Evolutionary conservation across 2,888 invertebrate species (phyloP), one percentile per base, ranked within the genome.

Genomic region (Lasiommata megera): DNA sequence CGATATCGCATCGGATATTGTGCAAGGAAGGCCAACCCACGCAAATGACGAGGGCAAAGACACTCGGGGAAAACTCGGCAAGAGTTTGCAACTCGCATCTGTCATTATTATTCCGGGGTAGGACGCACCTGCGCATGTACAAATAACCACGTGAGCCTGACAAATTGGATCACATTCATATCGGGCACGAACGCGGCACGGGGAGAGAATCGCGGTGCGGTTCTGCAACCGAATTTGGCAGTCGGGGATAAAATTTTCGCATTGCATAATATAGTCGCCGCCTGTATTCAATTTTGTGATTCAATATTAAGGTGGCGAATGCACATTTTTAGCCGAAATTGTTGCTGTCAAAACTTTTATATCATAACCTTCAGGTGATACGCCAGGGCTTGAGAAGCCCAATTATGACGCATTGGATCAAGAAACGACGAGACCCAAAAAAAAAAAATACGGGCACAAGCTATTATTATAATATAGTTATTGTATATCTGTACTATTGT

Each of bases 141-240:
- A 87, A 88, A 87, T 85, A 86, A 82, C 84, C 84, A 74, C 75
- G 80, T 86, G 86, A 88, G 84, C 83, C 86, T 82, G 84, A 88
- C 82, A 88, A 87, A 88, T 88, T 76, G 85, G 76, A 80, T 78
- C 80, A 81, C 88, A 88, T 88, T 79, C 84, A 81, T 88, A 88
- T 83, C 72, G 83, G 82, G 77, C 83, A 14, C 12, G 12, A 14
- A 6, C 14, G 37, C 3, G 12, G 74, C 75, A 17, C 34, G 18
- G n/a, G 75, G 34, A 46, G 72, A 67, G 67, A 68, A 74, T 72
- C 74, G 70, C 77, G 74, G 12, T 51, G 50, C 28, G 47, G 17
- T 17, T 11, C 34, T 9, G 8, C 48, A n/a, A 36, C 48, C 48
- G 36, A 48, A 48, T 48, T 31, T 36, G 48, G 18, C 47, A 36